Conservation (phyloP, 2,797 vertebrate species). For the Meriones psammophilus region DNA sequence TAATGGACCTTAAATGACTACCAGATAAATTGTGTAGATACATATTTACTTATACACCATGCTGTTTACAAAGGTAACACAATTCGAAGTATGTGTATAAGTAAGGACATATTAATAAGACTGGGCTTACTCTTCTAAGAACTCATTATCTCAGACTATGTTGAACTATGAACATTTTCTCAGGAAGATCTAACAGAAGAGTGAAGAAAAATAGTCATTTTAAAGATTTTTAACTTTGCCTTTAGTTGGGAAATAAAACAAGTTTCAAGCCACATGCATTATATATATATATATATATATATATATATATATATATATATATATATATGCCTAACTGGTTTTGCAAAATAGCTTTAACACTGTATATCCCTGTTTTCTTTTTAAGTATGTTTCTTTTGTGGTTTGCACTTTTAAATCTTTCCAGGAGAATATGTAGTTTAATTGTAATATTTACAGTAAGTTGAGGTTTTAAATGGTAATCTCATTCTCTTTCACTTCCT, state of each 20-base stretch:
- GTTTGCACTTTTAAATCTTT: conserved; percentile 49
- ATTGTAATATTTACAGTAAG: conserved; percentile 72
- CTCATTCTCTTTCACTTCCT: conserved; percentile 50
- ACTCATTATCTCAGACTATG: not conserved
- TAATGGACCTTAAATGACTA: not conserved
- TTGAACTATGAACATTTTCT: conserved; percentile 49
- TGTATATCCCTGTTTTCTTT: conserved; percentile 26
- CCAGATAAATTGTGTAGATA: not conserved
- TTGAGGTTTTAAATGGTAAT: conserved; percentile 56
- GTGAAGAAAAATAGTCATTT: conserved; percentile 43
- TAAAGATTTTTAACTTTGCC: conserved; percentile 36
- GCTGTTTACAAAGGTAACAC: conserved; percentile 12
- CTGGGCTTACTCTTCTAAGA: not conserved
- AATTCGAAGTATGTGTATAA: conserved; percentile 42
- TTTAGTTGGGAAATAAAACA: conserved; percentile 48
- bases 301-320: too few species aligned
- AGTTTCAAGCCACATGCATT: conserved; percentile 31
- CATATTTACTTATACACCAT: not conserved
- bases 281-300: conserved; percentile 16
- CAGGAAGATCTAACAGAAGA: not conserved
- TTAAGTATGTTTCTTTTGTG: conserved; percentile 13
- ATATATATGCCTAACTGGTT: conserved; percentile 12
- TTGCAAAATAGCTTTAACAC: conserved; percentile 53
- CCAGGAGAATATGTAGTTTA: conserved; percentile 57
- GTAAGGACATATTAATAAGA: conserved; percentile 24